Percentiles rank a stretch among this genome's conserved stretches.
phyloP scores from a whole-genome alignment of 2,113 vertebrate genomes.

The Charina bottae region DNA sequence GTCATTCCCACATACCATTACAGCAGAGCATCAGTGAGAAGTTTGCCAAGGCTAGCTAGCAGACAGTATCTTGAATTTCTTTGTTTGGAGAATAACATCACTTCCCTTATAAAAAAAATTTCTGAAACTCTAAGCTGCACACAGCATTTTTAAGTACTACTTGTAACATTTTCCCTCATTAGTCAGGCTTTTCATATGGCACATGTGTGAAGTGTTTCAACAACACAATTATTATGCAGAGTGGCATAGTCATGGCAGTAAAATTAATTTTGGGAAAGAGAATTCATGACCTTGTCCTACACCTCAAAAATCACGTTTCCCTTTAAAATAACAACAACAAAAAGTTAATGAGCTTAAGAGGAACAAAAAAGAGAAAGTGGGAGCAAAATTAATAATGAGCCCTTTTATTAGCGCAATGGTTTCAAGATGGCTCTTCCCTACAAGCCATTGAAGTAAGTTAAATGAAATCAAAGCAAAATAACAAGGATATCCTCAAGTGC shows the following conservation, averaged over 20 bases:
- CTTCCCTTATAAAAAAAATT: neutral
- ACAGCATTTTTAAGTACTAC: rapidly evolving
- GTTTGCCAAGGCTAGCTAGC: neutral
- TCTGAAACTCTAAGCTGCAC: neutral
- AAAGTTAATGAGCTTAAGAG: constrained; percentile 38
- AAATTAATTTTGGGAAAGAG: neutral
- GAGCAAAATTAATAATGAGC: neutral
- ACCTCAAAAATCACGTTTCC: constrained; percentile 59
- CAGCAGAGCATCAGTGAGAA: neutral
- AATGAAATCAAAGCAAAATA: neutral
- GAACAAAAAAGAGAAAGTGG: constrained; percentile 42
- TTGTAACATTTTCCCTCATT: rapidly evolving
- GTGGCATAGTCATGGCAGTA: neutral
- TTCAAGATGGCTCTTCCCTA: neutral
- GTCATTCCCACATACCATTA: too few species aligned
- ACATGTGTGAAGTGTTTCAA: neutral
- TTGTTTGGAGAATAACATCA: neutral
- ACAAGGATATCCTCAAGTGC: neutral
- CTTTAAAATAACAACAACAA: neutral
- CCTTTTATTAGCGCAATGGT: neutral
- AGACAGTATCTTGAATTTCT: neutral
- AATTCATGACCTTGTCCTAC: constrained; percentile 64
- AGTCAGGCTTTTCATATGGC: neutral
- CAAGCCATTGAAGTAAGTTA: neutral
- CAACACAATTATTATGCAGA: neutral